phyloP scores from a whole-genome alignment of 2,888 invertebrate species.

The Apotomis capreana region DNA sequence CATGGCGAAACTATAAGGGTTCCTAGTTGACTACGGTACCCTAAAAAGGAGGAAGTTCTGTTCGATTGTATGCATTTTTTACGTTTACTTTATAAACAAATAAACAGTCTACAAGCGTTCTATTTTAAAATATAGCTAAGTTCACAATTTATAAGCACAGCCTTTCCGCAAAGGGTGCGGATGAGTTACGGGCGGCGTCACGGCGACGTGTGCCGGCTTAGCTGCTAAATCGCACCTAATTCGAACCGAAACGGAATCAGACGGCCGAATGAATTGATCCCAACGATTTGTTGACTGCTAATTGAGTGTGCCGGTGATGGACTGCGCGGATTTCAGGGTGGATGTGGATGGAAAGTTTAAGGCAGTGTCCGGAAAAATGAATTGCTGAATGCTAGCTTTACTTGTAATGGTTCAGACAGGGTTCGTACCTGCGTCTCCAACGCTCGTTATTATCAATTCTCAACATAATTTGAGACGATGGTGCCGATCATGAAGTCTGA shows the following conservation, averaged over 20 bases:
- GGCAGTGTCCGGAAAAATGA: neutral
- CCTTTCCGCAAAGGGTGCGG: constrained; percentile 57
- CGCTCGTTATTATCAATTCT: too few relatives aligned
- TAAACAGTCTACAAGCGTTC: neutral
- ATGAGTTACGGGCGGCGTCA: constrained; percentile 82
- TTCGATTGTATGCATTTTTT: too few relatives aligned
- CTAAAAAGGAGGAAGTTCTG: too few relatives aligned
- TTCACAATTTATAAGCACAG: constrained; percentile 15
- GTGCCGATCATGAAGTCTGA: too few relatives aligned
- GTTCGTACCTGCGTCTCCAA: too few relatives aligned
- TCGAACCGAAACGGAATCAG: constrained; percentile 81
- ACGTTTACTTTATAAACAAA: too few relatives aligned
- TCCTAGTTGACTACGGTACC: too few relatives aligned
- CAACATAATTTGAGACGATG: too few relatives aligned
- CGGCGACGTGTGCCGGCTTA: constrained; percentile 72
- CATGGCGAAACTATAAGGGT: too few relatives aligned
- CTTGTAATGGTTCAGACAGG: too few relatives aligned
- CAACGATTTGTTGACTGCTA: constrained; percentile 78
- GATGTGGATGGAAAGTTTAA: neutral
- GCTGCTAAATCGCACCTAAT: constrained; percentile 82
- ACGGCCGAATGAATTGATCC: constrained; percentile 82
- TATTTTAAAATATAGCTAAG: constrained; percentile 7
- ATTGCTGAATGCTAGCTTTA: neutral
- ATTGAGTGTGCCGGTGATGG: constrained; percentile 67
- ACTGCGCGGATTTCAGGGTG: constrained; percentile 49